These are phyloP conservation scores for Onychostoma macrolepis DNA, from an alignment of 2,113 vertebrate species.

Conservation along the genomic window DNA sequence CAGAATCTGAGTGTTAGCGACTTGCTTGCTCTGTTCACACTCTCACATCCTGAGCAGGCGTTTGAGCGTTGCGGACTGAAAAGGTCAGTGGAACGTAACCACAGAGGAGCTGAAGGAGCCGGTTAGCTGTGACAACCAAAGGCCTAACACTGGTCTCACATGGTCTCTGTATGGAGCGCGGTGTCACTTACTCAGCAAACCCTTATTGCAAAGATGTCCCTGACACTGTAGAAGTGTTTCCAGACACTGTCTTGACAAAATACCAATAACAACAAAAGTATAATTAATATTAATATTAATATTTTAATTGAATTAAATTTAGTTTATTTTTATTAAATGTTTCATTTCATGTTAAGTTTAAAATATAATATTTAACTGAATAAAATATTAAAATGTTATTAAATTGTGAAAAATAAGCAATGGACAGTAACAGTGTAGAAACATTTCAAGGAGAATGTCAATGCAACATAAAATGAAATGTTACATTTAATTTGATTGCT, in stretches of 20 bases:
- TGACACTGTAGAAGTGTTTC: not conserved
- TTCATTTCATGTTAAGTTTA: not conserved
- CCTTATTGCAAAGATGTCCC: not conserved
- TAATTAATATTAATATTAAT: not conserved
- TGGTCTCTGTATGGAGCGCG: not conserved
- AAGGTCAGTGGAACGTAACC: constrained; percentile 62
- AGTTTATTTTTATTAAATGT: not conserved
- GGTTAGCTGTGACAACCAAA: constrained; percentile 5
- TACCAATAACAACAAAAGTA: not conserved
- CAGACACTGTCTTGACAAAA: not conserved
- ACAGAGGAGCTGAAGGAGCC: constrained; percentile 42
- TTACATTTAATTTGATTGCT: not conserved
- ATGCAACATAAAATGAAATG: not conserved
- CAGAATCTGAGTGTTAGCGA: constrained; percentile 35
- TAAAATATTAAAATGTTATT: not conserved
- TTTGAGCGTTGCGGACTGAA: constrained; percentile 47
- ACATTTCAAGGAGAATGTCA: not conserved
- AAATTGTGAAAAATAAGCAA: not conserved
- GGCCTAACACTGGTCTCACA: constrained; percentile 4
- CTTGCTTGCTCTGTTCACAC: constrained; percentile 47
- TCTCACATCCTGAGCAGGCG: constrained; percentile 58
- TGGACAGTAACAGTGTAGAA: not conserved
- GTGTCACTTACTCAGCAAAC: constrained; percentile 23
- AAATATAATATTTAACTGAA: not conserved
- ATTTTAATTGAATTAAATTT: not conserved